Base-by-base conservation (phyloP, 2,797 vertebrate genomes). In the Neomorphus geoffroyi region DNA sequence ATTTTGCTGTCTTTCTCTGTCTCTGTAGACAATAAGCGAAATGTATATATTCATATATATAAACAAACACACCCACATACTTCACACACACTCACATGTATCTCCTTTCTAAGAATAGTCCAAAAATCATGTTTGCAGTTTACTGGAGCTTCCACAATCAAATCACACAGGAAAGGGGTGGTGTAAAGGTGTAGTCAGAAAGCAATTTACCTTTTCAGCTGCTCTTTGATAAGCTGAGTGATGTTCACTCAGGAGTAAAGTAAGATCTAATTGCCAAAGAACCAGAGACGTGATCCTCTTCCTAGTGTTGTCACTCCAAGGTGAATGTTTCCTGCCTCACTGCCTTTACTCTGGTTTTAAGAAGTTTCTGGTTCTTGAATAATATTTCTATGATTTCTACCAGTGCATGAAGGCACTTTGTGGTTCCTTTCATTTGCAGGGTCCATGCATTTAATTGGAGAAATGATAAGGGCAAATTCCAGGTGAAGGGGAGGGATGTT, bases 91-190 rank as follows among this genome's bases (percentile, higher is more conserved):
- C 30, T 28, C 6, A 45, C 7, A n/a, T 3, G 12, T 4, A 48
- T 18, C 7, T 32, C 21, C 26, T 61, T 87, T 73, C 45, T 67
- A 53, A 65, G 45, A 89, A 64, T 10, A 82, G 37, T 0, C 24
- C 45, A 32, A 61, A 90, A 80, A 88, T 62, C 27, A 24, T 28
- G 9, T 69, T 87, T 1, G 1, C 64, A 53, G 32, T 41, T 75
- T 85, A 41, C 71, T 72, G 62, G 16, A 87, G 26, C 18, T 27
- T 43, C 80, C 35, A 41, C 41, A 75, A 7, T 50, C 39, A 88
- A 78, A 56, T 79, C 37, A 53, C 0, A 0, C 11, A 60, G 53
- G 14, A 83, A 67, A 13, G 5, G 5, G 8, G 30, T 39, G 50
- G 12, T 41, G 13, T 53, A 75, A 89, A 93, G 8, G 32, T 65